Evolutionary conservation across 1,140 invertebrate genomes (phyloP).

Genomic region (Asobara japonica): DNA sequence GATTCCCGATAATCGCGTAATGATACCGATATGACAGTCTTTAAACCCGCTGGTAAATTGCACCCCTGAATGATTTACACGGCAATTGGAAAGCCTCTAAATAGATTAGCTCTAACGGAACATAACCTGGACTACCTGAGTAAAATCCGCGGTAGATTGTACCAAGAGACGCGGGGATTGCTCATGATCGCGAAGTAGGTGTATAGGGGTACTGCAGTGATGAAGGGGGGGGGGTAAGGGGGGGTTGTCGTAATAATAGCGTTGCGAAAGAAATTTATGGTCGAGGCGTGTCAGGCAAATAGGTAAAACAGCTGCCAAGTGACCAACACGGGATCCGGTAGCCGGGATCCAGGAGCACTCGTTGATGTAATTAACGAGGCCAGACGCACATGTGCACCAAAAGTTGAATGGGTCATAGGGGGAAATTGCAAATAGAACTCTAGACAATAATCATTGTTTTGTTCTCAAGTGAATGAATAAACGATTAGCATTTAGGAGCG

Average conservation of each 20-base stretch:
- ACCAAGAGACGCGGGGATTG: background rate
- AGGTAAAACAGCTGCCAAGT: constrained; percentile 55
- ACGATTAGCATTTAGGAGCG: no score
- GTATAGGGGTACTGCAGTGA: constrained; percentile 43
- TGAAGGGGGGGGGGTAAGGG: no score
- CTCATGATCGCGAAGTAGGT: constrained; percentile 34
- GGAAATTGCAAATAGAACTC: background rate
- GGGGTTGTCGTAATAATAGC: constrained; percentile 50
- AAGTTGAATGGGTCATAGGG: constrained; percentile 11
- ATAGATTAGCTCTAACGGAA: constrained; percentile 29
- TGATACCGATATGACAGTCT: constrained; percentile 13
- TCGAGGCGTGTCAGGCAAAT: constrained; percentile 58
- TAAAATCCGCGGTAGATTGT: background rate
- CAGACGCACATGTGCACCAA: constrained; percentile 36
- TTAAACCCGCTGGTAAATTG: constrained; percentile 20
- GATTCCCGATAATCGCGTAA: constrained; percentile 24
- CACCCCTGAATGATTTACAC: constrained; percentile 23
- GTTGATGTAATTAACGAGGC: constrained; percentile 65
- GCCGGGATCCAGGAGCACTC: constrained; percentile 44
- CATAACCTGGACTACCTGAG: background rate
- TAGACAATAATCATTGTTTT: background rate
- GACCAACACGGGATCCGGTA: constrained; percentile 35
- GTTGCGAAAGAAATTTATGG: constrained; percentile 58
- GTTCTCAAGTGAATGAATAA: no score
- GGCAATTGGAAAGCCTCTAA: constrained; percentile 31